Percentiles rank a stretch among this genome's conserved stretches.
Conservation (phyloP, 2,113 vertebrate genomes). For the Tursiops truncatus region DNA sequence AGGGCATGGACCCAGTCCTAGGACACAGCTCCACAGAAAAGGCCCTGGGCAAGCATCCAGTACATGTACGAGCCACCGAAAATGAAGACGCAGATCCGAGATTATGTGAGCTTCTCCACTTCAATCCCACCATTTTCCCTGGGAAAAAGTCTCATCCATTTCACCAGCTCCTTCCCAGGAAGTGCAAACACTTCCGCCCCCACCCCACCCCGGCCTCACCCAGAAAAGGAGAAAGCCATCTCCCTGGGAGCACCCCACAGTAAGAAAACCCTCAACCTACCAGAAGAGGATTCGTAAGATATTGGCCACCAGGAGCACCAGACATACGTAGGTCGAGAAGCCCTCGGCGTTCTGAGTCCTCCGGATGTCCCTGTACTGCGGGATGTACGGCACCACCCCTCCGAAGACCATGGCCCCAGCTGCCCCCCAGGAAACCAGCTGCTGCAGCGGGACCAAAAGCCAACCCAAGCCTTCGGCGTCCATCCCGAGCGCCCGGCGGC, state of each 20-base stretch:
- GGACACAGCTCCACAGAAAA: not conserved
- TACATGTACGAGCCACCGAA: rapidly evolving
- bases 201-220: not conserved
- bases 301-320: slow-evolving; percentile 95
- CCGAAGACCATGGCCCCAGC: slow-evolving; percentile 96
- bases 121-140: not conserved
- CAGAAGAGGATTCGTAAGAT: slow-evolving; percentile 96
- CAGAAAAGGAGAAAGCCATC: not conserved
- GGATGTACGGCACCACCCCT: slow-evolving; percentile 95
- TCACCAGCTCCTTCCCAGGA: not conserved
- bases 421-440: slow-evolving; percentile 90
- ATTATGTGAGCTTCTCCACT: not conserved
- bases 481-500: slow-evolving; percentile 80
- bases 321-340: slow-evolving; percentile 96
- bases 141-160: not conserved
- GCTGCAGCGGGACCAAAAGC: slow-evolving; percentile 85
- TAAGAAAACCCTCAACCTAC: slow-evolving; percentile 77
- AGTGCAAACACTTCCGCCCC: not conserved
- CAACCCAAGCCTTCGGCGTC: slow-evolving; percentile 88
- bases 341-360: slow-evolving; percentile 94
- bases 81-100: not conserved
- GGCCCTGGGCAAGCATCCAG: not conserved
- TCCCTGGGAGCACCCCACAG: rapidly evolving
- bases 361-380: slow-evolving; percentile 95
- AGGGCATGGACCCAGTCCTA: not conserved